Conservation (phyloP, 1,140 invertebrate species). For the Scaptomyza graminum region DNA sequence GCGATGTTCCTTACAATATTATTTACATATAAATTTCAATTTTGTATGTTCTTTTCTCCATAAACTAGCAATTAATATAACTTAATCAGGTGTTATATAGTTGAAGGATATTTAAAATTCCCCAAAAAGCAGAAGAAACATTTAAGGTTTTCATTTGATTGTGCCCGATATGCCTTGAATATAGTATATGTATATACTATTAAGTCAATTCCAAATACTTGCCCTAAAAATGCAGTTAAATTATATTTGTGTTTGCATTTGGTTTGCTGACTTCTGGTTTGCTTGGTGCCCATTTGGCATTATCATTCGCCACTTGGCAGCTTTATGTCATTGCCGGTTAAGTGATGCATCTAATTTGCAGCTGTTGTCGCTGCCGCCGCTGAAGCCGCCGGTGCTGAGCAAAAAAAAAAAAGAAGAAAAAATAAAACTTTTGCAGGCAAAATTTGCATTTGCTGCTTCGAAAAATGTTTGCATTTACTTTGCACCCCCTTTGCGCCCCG, state of each 20-base stretch:
- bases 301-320: slow-evolving; percentile 58
- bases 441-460: slow-evolving; percentile 69
- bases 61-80: too few relatives aligned
- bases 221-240: not conserved
- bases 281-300: slow-evolving; percentile 8
- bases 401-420: not conserved
- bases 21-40: too few relatives aligned
- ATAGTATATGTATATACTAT: too few relatives aligned
- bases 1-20: too few relatives aligned
- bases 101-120: too few relatives aligned
- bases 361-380: slow-evolving; percentile 50
- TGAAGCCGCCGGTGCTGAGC: slow-evolving; percentile 21
- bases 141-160: not conserved
- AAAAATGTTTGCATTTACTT: slow-evolving; percentile 67
- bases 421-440: slow-evolving; percentile 11
- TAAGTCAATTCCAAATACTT: not conserved
- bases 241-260: slow-evolving; percentile 1
- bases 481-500: slow-evolving; percentile 42
- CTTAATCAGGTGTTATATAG: too few relatives aligned
- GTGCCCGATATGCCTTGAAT: not conserved
- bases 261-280: not conserved
- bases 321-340: slow-evolving; percentile 79
- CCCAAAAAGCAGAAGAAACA: too few relatives aligned
- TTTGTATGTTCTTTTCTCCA: too few relatives aligned
- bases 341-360: slow-evolving; percentile 80